These are phyloP conservation scores for Carcinoscorpius rotundicauda DNA, from an alignment of 1,140 invertebrate species.

Conservation along the genomic window DNA sequence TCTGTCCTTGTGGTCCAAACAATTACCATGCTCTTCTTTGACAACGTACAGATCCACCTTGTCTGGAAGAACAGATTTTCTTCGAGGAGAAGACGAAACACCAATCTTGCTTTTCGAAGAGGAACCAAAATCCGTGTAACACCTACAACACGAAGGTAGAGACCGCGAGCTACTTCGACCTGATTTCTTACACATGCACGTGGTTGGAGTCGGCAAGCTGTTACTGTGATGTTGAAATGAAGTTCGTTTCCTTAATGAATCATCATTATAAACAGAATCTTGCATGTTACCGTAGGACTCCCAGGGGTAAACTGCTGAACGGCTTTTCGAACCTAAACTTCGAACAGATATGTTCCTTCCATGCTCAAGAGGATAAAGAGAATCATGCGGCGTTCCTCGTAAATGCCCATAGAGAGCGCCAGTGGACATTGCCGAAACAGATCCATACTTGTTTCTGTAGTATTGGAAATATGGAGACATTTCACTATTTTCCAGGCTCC, in stretches of 20 bases:
- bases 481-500: background rate
- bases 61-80: constrained; percentile 12
- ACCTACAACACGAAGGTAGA: too few relatives aligned
- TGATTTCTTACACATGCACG: too few relatives aligned
- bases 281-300: constrained; percentile 6
- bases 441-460: constrained; percentile 16
- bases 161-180: too few relatives aligned
- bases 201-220: too few relatives aligned
- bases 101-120: too few relatives aligned
- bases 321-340: constrained; percentile 2
- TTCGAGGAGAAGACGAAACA: constrained; percentile 9
- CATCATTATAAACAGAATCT: too few relatives aligned
- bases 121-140: too few relatives aligned
- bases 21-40: constrained; percentile 10
- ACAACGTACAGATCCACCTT: constrained; percentile 16
- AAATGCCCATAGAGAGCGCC: constrained; percentile 11
- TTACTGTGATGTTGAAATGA: too few relatives aligned
- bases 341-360: constrained; percentile 10
- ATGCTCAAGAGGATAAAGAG: constrained; percentile 3
- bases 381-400: constrained; percentile 11
- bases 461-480: constrained; percentile 5
- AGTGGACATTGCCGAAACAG: constrained; percentile 13
- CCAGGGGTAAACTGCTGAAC: constrained; percentile 13
- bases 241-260: too few relatives aligned
- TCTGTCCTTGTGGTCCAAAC: too few relatives aligned